A percentile compares a stretch with the other conserved stretches of the same genome.
phyloP scores from a whole-genome alignment of 1,140 invertebrate genomes.

The Pteromalus puparum region DNA sequence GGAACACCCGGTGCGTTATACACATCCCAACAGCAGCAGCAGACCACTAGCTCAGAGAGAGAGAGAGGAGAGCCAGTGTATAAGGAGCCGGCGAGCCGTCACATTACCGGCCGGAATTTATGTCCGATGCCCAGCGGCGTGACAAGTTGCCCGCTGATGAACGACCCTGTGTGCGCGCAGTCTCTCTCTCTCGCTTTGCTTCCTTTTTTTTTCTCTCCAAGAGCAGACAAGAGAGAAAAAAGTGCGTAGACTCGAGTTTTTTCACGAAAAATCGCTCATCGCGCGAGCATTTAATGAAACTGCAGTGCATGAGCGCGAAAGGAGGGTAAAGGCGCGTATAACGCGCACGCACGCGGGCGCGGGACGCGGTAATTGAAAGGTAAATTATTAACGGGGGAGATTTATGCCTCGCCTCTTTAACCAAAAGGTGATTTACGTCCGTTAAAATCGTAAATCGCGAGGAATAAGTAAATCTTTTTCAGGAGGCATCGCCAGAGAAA shows the following conservation, averaged over 20 bases:
- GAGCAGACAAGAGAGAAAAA: constrained; percentile 13
- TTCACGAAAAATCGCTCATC: constrained; percentile 32
- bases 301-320: not conserved
- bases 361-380: constrained; percentile 50
- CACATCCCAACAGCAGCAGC: constrained; percentile 52
- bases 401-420: constrained; percentile 53
- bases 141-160: constrained; percentile 76
- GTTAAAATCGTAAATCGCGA: constrained; percentile 55
- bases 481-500: constrained; percentile 21
- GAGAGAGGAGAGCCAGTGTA: constrained; percentile 51
- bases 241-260: constrained; percentile 32
- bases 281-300: constrained; percentile 38
- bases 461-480: constrained; percentile 52
- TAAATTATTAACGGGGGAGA: constrained; percentile 54
- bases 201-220: constrained; percentile 50
- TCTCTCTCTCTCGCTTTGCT: constrained; percentile 51
- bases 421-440: constrained; percentile 52
- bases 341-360: not conserved
- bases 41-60: not conserved
- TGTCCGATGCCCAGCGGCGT: constrained; percentile 75
- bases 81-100: constrained; percentile 72
- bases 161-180: constrained; percentile 63
- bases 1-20: constrained; percentile 67
- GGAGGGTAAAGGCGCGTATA: not conserved
- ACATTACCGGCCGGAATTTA: constrained; percentile 75